Base-by-base conservation (phyloP, 1,140 invertebrate species). In the Pararge aegeria region DNA sequence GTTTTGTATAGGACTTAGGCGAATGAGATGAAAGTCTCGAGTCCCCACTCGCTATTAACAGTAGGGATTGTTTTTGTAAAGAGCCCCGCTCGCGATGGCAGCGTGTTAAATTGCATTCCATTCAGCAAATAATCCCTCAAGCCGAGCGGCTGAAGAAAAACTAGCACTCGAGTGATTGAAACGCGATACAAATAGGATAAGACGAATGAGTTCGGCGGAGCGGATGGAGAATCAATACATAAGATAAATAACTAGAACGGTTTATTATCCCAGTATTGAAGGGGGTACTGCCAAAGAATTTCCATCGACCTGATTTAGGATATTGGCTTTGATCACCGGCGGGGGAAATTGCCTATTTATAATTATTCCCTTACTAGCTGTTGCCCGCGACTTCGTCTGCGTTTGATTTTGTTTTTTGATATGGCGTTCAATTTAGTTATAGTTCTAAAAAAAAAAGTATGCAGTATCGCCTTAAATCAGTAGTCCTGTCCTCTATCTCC, bases 51-150 rank as follows among this genome's bases (percentile, higher is more conserved):
- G 30, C 9, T 10, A n/a, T n/a, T 2, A 34, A 12, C 10, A 34
- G 30, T 34, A 34, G 9, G 30, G 10, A 34, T 34, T 34, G 30
- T 34, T 34, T 34, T n/a, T 10, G 30, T 12, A n/a, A 34, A 34
- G 30, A 27, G 10, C 3, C 3, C 12, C 30, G 30, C 10, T 12
- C 30, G 24, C 10, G 30, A 34, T 1, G 27, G 44, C 44, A 46
- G 40, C 24, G 54, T 56, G 54, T 56, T 48, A 48, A 48, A 56
- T 56, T 46, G 54, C 54, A 48, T 29, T 56, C 42, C 54, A 48
- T 49, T 30, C 42, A 37, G 34, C 46, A 16, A 24, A 24, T 56
- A 48, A 56, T 56, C 54, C 54, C 27, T 55, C 44, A 55, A 54
- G 52, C n/a, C n/a, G n/a, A n/a, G n/a, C n/a, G n/a, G n/a, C n/a